A percentile compares a stretch with the other conserved stretches of the same genome.
These are phyloP conservation scores for Meloe dianella DNA, from an alignment of 2,888 invertebrate genomes.

Conservation along the genomic window DNA sequence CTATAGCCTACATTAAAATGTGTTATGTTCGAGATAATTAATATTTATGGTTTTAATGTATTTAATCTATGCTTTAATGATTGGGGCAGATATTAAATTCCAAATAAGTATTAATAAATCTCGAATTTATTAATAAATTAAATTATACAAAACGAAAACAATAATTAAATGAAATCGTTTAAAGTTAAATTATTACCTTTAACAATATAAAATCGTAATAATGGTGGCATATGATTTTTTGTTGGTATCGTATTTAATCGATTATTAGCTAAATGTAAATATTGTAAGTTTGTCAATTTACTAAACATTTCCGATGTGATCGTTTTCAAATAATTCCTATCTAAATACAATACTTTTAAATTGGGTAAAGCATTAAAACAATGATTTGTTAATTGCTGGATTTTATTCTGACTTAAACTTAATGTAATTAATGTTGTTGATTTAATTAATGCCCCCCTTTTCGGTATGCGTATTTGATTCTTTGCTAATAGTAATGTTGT, in stretches of 20 bases:
- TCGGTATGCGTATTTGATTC: conserved; percentile 44
- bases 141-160: conserved; percentile 4
- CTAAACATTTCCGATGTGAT: conserved; percentile 44
- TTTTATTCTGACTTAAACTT: conserved; percentile 51
- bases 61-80: not conserved
- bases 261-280: conserved; percentile 52
- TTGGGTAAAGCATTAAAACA: conserved; percentile 44
- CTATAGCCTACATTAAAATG: not conserved
- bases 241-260: conserved; percentile 21
- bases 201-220: conserved; percentile 19
- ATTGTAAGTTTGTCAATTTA: conserved; percentile 46
- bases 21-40: not conserved
- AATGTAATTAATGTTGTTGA: conserved; percentile 47
- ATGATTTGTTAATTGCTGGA: conserved; percentile 25
- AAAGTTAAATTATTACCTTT: conserved; percentile 23
- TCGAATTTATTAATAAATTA: not conserved
- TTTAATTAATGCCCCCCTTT: conserved; percentile 41
- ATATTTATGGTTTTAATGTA: not conserved
- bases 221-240: conserved; percentile 20
- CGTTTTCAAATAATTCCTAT: conserved; percentile 46
- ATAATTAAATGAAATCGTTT: not conserved
- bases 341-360: conserved; percentile 51
- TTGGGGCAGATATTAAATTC: not conserved
- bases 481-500: conserved; percentile 44
- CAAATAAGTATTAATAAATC: not conserved